Percentiles rank a stretch among this genome's conserved stretches.
Conservation (phyloP, 2,113 vertebrate species). For the Anser brachyrhynchus region DNA sequence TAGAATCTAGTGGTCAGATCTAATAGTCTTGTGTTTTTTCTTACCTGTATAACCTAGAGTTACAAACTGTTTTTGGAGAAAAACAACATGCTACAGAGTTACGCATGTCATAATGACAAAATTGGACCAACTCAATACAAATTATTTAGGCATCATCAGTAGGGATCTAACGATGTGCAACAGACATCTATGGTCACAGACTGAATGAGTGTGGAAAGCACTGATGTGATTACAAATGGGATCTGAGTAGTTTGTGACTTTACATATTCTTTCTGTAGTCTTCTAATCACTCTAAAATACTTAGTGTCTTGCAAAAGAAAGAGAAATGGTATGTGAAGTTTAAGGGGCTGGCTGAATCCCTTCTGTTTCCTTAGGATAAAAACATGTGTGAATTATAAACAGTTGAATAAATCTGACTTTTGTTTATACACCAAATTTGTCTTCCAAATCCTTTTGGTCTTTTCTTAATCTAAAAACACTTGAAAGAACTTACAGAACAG, state of each 20-base stretch:
- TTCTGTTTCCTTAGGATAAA: not conserved
- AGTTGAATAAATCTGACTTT: constrained; percentile 9
- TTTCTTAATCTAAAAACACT: constrained; percentile 4
- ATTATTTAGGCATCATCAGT: not conserved
- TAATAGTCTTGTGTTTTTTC: not conserved
- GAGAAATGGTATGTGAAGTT: not conserved
- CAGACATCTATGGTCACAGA: not conserved
- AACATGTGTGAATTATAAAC: not conserved
- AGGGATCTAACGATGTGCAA: not conserved
- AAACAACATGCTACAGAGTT: not conserved
- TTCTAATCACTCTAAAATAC: not conserved
- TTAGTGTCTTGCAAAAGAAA: not conserved
- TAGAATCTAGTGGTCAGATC: not conserved
- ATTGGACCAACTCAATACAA: not conserved
- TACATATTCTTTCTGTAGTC: not conserved
- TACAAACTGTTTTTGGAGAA: not conserved
- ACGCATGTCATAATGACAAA: not conserved
- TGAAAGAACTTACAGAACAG: not conserved
- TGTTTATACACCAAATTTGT: constrained; percentile 21
- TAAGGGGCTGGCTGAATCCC: not conserved
- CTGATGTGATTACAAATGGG: not conserved
- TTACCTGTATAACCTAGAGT: not conserved
- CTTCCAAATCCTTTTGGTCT: not conserved
- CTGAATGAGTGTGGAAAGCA: not conserved
- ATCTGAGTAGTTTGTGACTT: not conserved